Percentiles rank a stretch among this genome's conserved stretches.
Evolutionary conservation across 2,113 vertebrate species (phyloP).

Genomic region (Hemicordylus capensis): DNA sequence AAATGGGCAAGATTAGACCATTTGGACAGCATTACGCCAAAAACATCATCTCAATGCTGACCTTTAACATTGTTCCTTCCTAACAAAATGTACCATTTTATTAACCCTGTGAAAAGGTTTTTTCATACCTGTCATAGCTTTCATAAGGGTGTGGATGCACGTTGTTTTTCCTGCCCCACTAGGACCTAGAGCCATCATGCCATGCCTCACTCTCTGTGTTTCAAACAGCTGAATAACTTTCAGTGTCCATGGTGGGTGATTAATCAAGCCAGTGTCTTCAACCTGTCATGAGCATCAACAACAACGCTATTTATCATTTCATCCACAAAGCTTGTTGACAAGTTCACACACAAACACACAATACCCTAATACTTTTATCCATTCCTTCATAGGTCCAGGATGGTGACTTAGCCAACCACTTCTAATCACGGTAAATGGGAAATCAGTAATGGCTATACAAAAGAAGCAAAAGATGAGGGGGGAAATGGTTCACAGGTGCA

Average conservation of each 20-base stretch:
- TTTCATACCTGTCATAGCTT: constrained; percentile 87
- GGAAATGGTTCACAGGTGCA: no score
- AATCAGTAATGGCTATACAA: no score
- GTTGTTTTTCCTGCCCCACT: constrained; percentile 94
- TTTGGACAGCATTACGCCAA: not conserved
- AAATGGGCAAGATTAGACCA: not conserved
- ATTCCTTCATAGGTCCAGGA: no score
- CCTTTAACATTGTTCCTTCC: not conserved
- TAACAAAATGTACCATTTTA: no score
- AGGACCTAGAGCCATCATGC: constrained; percentile 94
- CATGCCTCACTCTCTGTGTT: constrained; percentile 91
- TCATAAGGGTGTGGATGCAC: constrained; percentile 93
- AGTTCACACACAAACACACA: not conserved
- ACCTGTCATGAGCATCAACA: constrained; percentile 77
- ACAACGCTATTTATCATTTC: not conserved
- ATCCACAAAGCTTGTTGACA: not conserved
- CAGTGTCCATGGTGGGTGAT: constrained; percentile 92
- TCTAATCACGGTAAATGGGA: no score
- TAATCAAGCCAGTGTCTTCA: constrained; percentile 87
- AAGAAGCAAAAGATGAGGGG: no score
- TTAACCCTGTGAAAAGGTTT: not conserved
- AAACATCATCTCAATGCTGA: no score
- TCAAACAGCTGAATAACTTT: constrained; percentile 96
- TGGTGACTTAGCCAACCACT: no score
- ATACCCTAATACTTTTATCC: no score